Conservation (phyloP, 2,113 vertebrate species). For the Gymnarchus niloticus region DNA sequence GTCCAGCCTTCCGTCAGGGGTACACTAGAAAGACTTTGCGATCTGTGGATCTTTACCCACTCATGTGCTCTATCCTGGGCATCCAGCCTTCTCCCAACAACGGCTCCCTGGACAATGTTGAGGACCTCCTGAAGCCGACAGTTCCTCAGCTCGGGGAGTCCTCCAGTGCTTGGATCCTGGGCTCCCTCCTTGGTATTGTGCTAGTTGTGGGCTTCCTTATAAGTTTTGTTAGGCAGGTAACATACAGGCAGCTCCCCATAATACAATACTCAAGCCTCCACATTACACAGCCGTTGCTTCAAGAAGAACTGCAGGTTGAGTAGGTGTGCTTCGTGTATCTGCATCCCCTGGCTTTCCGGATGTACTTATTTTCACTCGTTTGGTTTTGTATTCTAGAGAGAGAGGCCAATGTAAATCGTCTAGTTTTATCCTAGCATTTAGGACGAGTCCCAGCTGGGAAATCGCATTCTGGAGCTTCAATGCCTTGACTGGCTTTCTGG, state of each 20-base stretch:
- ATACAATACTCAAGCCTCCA: slow-evolving; percentile 64
- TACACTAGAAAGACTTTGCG: slow-evolving; percentile 68
- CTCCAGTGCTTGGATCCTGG: slow-evolving; percentile 62
- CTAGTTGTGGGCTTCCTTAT: slow-evolving; percentile 75
- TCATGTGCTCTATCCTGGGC: slow-evolving; percentile 79
- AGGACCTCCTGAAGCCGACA: slow-evolving; percentile 65
- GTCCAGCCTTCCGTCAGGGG: slow-evolving; percentile 77
- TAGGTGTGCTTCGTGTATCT: slow-evolving; percentile 1
- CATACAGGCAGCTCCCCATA: slow-evolving; percentile 61
- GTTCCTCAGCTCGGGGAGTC: slow-evolving; percentile 33
- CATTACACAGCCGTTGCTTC: slow-evolving; percentile 77
- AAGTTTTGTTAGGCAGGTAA: slow-evolving; percentile 70
- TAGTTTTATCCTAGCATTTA: not conserved
- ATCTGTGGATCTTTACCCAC: slow-evolving; percentile 80
- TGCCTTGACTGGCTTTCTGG: not conserved
- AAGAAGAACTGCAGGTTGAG: slow-evolving; percentile 59
- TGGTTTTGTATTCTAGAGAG: not conserved
- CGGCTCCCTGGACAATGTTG: slow-evolving; percentile 68
- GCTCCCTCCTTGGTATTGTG: slow-evolving; percentile 65
- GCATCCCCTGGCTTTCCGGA: not conserved
- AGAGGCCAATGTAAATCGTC: slow-evolving; percentile 10
- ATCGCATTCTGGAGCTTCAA: not conserved
- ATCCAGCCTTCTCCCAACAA: slow-evolving; percentile 73
- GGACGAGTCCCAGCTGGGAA: not conserved
- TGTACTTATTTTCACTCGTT: slow-evolving; percentile 15